A percentile compares a stretch with the other conserved stretches of the same genome.
phyloP scores from a whole-genome alignment of 2,888 invertebrate species.

The Thalpophila matura region DNA sequence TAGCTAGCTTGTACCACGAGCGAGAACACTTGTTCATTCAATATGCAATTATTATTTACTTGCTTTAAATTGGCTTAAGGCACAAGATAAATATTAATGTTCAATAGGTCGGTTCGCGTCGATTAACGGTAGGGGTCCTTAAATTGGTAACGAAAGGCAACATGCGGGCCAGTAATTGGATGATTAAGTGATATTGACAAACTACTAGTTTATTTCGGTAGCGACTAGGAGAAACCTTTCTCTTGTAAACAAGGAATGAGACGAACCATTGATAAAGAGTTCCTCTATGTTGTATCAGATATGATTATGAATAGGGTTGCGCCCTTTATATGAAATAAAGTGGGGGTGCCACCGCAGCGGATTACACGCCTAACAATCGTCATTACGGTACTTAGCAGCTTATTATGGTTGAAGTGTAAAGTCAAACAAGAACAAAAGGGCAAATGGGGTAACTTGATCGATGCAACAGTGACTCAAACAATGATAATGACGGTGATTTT shows the following conservation, averaged over 20 bases:
- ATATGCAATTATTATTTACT: conserved; percentile 27
- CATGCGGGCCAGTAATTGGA: conserved; percentile 85
- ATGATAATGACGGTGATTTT: conserved; percentile 43
- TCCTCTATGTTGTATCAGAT: conserved; percentile 63
- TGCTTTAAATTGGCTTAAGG: conserved; percentile 27
- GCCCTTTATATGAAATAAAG: conserved; percentile 71
- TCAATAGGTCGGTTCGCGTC: conserved; percentile 37
- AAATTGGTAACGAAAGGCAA: conserved; percentile 79
- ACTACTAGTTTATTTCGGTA: conserved; percentile 65
- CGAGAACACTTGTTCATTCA: conserved; percentile 30
- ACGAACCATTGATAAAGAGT: conserved; percentile 58
- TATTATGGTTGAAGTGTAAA: conserved; percentile 81
- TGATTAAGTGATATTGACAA: conserved; percentile 81
- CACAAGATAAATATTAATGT: conserved; percentile 39
- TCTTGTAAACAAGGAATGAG: conserved; percentile 64
- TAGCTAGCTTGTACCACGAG: conserved; percentile 23
- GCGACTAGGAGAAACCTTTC: conserved; percentile 66
- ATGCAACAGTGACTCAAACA: conserved; percentile 17
- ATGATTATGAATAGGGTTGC: conserved; percentile 76
- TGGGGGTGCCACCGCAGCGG: conserved; percentile 77
- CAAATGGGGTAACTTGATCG: conserved; percentile 36
- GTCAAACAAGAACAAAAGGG: conserved; percentile 73
- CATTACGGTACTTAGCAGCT: conserved; percentile 82
- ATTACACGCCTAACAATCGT: conserved; percentile 84
- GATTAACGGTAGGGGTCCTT: conserved; percentile 68